Percentiles rank a stretch among this genome's conserved stretches.
Conservation (phyloP, 2,888 invertebrate genomes). For the Ormia ochracea region DNA sequence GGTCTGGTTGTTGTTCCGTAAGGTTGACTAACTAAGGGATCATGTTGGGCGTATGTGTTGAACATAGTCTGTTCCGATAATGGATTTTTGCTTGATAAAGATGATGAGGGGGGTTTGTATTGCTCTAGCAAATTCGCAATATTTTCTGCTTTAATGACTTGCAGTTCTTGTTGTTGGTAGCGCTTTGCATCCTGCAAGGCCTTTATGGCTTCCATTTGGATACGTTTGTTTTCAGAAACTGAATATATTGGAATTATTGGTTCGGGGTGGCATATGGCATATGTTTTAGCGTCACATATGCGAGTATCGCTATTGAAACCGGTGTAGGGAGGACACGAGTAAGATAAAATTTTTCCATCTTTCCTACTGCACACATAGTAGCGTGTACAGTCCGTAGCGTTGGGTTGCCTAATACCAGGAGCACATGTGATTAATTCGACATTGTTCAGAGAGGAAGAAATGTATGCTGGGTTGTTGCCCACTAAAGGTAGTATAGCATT, state of each 20-base stretch:
- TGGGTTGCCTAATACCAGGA: constrained; percentile 76
- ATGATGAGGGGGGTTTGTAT: constrained; percentile 48
- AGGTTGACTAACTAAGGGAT: constrained; percentile 45
- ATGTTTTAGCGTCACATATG: constrained; percentile 77
- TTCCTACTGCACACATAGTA: constrained; percentile 78
- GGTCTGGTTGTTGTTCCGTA: constrained; percentile 49
- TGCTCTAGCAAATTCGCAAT: constrained; percentile 71
- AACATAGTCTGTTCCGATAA: constrained; percentile 65
- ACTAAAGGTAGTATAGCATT: constrained; percentile 72
- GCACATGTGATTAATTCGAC: constrained; percentile 77
- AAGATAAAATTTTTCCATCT: constrained; percentile 76
- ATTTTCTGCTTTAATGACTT: constrained; percentile 70
- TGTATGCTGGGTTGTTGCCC: constrained; percentile 66
- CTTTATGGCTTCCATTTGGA: constrained; percentile 73
- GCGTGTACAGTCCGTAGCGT: constrained; percentile 77
- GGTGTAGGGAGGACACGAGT: constrained; percentile 77
- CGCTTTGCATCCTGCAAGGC: constrained; percentile 73
- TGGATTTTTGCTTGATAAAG: background rate
- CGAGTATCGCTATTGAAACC: constrained; percentile 77
- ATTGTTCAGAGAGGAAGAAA: constrained; percentile 65
- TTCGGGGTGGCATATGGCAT: constrained; percentile 72
- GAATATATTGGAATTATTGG: constrained; percentile 67
- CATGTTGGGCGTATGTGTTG: constrained; percentile 66
- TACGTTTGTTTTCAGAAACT: constrained; percentile 70
- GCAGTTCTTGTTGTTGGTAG: constrained; percentile 40